These are phyloP conservation scores for Drosophila prosaltans DNA, from an alignment of 1,140 invertebrate genomes.

Conservation along the genomic window DNA sequence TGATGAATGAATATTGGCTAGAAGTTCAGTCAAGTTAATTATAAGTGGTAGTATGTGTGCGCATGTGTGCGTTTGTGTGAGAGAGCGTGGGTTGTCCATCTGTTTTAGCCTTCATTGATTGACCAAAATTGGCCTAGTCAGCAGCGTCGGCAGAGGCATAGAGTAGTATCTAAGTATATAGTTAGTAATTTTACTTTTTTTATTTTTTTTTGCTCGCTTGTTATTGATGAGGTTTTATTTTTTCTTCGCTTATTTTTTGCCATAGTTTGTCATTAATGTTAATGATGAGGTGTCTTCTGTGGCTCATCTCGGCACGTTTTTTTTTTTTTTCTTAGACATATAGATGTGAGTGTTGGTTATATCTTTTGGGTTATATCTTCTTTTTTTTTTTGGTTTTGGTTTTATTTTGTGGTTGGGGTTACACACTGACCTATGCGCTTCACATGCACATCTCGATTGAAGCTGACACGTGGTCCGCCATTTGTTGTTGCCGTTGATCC, in stretches of 20 bases:
- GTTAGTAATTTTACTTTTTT: slow-evolving; percentile 53
- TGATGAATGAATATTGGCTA: slow-evolving; percentile 20
- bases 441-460: slow-evolving; percentile 94
- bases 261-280: slow-evolving; percentile 56
- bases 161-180: slow-evolving; percentile 5
- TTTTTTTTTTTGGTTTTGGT: slow-evolving; percentile 38
- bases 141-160: slow-evolving; percentile 4
- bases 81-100: slow-evolving; percentile 38
- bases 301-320: slow-evolving; percentile 23
- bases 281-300: slow-evolving; percentile 18
- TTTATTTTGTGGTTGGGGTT: slow-evolving; percentile 39
- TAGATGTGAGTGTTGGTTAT: slow-evolving; percentile 50
- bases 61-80: slow-evolving; percentile 6
- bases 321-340: slow-evolving; percentile 21
- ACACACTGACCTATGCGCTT: slow-evolving; percentile 91
- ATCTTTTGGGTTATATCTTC: slow-evolving; percentile 25
- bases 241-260: slow-evolving; percentile 30
- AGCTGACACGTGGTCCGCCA: slow-evolving; percentile 90
- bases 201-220: slow-evolving; percentile 24
- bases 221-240: slow-evolving; percentile 57
- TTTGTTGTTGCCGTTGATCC: slow-evolving; percentile 51
- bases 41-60: slow-evolving; percentile 35
- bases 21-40: slow-evolving; percentile 51
- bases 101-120: slow-evolving; percentile 69
- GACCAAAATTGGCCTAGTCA: slow-evolving; percentile 72